Evolutionary conservation across 2,888 invertebrate genomes (phyloP).

Genomic region (Parnassius orleans): DNA sequence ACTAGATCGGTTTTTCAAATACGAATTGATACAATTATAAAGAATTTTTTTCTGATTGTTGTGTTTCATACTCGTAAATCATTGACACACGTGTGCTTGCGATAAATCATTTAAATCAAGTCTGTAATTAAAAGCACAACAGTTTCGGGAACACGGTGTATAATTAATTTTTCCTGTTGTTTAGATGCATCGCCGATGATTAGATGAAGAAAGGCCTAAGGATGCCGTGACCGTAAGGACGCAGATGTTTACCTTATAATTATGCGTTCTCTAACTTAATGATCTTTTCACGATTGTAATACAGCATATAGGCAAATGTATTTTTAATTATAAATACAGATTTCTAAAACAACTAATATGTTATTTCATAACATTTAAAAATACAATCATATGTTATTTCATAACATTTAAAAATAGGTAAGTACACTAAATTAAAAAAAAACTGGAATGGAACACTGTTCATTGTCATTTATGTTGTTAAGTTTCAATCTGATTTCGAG

Average conservation of each 20-base stretch:
- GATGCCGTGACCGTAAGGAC: constrained; percentile 61
- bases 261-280: constrained; percentile 58
- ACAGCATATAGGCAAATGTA: constrained; percentile 30
- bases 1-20: background rate
- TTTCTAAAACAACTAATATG: constrained; percentile 21
- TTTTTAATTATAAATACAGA: constrained; percentile 32
- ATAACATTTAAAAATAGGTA: background rate
- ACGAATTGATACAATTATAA: background rate
- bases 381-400: background rate
- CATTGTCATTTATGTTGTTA: constrained; percentile 7
- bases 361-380: background rate
- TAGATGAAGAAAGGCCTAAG: constrained; percentile 52
- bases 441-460: background rate
- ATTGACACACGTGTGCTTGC: constrained; percentile 59
- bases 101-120: constrained; percentile 66
- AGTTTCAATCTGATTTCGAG: constrained; percentile 44
- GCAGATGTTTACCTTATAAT: constrained; percentile 76
- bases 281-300: constrained; percentile 60
- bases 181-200: constrained; percentile 78
- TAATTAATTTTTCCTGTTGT: constrained; percentile 74
- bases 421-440: background rate
- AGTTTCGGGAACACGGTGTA: constrained; percentile 66
- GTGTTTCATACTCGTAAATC: constrained; percentile 50
- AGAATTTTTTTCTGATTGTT: too few species aligned
- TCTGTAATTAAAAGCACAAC: constrained; percentile 74